phyloP scores from a whole-genome alignment of 1,140 invertebrate species.

The Telenomus remus region DNA sequence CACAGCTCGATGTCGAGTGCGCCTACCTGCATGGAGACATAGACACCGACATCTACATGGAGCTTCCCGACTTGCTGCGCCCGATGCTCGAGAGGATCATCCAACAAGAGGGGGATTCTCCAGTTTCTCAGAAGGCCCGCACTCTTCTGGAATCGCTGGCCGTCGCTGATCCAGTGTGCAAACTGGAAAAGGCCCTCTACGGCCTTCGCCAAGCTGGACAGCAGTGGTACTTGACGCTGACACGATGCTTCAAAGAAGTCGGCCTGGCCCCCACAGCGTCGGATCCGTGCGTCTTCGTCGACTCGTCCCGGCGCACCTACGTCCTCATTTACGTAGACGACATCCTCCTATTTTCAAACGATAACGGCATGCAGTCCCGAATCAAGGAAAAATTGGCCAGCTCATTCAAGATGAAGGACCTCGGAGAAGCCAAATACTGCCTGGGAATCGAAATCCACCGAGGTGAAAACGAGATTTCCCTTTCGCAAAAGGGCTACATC shows the following conservation, averaged over 20 bases:
- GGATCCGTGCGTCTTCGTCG: conserved; percentile 10
- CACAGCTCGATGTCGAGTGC: conserved; percentile 16
- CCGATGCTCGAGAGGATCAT: not conserved
- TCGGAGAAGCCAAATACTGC: conserved; percentile 4
- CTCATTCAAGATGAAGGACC: conserved; percentile 1
- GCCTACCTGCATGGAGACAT: conserved; percentile 60
- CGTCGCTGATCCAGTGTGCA: conserved; percentile 2
- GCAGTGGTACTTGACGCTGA: conserved; percentile 1
- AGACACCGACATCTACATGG: conserved; percentile 58
- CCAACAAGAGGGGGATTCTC: conserved; percentile 3
- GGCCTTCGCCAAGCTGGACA: conserved; percentile 6
- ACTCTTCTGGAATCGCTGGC: not conserved
- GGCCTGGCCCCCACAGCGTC: conserved; percentile 1
- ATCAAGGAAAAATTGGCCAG: not conserved
- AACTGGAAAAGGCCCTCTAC: conserved; percentile 5
- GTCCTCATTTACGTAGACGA: not conserved
- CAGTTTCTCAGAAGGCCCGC: not conserved
- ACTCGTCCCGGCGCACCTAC: not conserved
- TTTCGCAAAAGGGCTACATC: conserved; percentile 10
- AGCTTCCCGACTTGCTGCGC: conserved; percentile 34
- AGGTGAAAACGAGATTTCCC: conserved; percentile 4
- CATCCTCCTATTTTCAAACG: not conserved
- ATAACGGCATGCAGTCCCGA: not conserved
- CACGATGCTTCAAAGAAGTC: not conserved
- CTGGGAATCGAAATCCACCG: conserved; percentile 9